Evolutionary conservation across 2,888 invertebrate species (phyloP).

Genomic region (Camptogramma bilineatum): DNA sequence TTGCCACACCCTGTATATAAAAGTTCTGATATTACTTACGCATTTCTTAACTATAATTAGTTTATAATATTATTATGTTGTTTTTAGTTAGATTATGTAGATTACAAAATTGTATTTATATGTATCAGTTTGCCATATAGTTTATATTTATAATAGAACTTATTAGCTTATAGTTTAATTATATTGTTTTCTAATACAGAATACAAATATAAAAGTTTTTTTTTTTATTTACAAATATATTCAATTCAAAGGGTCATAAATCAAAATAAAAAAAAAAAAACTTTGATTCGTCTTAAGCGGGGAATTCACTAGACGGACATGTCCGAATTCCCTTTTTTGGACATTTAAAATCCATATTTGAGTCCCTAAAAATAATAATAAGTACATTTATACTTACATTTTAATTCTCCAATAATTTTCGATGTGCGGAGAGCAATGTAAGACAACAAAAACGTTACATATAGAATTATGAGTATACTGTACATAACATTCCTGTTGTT

Average conservation of each 20-base stretch:
- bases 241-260: too few species aligned
- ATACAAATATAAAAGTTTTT: neutral
- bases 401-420: neutral
- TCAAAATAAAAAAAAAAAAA: too few species aligned
- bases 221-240: neutral
- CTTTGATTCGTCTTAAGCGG: too few species aligned
- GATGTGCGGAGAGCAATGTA: conserved; percentile 80
- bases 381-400: too few species aligned
- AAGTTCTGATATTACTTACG: neutral
- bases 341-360: too few species aligned
- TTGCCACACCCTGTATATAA: too few species aligned
- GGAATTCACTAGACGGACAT: too few species aligned
- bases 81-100: conserved; percentile 18
- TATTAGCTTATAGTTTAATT: neutral
- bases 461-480: conserved; percentile 83
- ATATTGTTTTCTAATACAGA: neutral
- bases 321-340: too few species aligned
- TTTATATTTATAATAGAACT: neutral
- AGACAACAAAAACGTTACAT: conserved; percentile 86
- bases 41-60: conserved; percentile 15
- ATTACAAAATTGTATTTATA: conserved; percentile 9
- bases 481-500: conserved; percentile 86
- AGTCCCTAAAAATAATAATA: too few species aligned
- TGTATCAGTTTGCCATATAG: conserved; percentile 8
- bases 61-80: conserved; percentile 2